phyloP scores from a whole-genome alignment of 2,113 vertebrate genomes.

The Saccopteryx bilineata region DNA sequence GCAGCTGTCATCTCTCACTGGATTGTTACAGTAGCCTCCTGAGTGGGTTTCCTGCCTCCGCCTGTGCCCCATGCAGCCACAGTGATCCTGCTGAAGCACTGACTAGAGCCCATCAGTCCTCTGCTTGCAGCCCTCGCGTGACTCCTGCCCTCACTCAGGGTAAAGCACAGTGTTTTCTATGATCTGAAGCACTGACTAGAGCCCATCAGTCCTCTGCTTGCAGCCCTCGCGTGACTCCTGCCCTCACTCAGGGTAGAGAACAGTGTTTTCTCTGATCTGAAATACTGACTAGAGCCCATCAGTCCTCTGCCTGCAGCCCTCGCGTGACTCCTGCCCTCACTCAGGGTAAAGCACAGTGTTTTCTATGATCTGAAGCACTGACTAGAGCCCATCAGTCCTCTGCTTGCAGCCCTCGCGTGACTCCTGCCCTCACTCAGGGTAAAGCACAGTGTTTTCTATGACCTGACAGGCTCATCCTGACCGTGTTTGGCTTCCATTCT shows the following conservation, averaged over 20 bases:
- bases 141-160: background rate
- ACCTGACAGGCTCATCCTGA: background rate
- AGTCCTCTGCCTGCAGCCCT: too few species aligned
- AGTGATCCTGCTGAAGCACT: background rate
- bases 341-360: too few species aligned
- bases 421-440: too few species aligned
- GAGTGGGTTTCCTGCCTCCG: background rate
- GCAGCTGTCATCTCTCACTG: background rate
- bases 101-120: background rate
- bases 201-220: background rate
- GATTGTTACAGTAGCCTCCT: background rate
- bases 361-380: too few species aligned
- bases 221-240: too few species aligned
- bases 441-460: too few species aligned
- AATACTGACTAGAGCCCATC: too few species aligned
- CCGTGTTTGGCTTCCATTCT: background rate
- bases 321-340: too few species aligned
- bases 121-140: background rate
- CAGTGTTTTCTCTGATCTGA: background rate
- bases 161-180: background rate
- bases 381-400: too few species aligned
- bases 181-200: background rate
- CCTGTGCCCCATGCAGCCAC: background rate
- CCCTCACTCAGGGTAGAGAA: background rate
- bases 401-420: too few species aligned